phyloP scores from a whole-genome alignment of 2,797 vertebrate genomes.

The Chelmon rostratus region DNA sequence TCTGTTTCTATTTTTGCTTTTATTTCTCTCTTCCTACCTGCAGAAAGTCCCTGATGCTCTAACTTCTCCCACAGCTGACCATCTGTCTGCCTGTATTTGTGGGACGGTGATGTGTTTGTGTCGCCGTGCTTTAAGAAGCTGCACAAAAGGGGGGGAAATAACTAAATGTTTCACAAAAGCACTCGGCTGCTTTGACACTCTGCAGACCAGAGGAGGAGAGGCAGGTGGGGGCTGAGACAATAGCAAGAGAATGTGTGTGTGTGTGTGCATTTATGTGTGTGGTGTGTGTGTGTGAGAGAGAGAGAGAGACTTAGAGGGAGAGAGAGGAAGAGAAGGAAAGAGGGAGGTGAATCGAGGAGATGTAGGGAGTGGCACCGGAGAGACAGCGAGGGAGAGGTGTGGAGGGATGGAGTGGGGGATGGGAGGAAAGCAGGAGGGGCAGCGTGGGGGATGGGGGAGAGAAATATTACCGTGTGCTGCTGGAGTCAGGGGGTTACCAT shows the following conservation, averaged over 20 bases:
- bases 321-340: background rate
- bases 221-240: constrained; percentile 49
- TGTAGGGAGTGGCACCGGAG: constrained; percentile 75
- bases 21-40: background rate
- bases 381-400: constrained; percentile 58
- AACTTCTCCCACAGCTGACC: constrained; percentile 31
- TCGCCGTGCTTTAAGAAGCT: constrained; percentile 15
- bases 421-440: constrained; percentile 66
- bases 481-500: constrained; percentile 78
- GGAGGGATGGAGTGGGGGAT: constrained; percentile 72
- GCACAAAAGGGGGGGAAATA: background rate
- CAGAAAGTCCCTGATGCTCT: background rate
- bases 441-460: constrained; percentile 62
- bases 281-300: background rate
- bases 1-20: background rate
- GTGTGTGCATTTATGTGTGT: background rate
- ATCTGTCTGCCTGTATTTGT: constrained; percentile 39
- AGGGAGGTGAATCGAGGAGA: constrained; percentile 61
- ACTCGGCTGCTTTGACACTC: constrained; percentile 13
- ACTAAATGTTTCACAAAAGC: background rate
- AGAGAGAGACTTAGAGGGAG: background rate
- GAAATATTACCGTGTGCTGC: constrained; percentile 65
- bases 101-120: constrained; percentile 13
- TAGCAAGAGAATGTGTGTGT: constrained; percentile 19
- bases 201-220: constrained; percentile 20